These are phyloP conservation scores for Sialis fuliginosa DNA, from an alignment of 2,888 invertebrate genomes.

Conservation along the genomic window DNA sequence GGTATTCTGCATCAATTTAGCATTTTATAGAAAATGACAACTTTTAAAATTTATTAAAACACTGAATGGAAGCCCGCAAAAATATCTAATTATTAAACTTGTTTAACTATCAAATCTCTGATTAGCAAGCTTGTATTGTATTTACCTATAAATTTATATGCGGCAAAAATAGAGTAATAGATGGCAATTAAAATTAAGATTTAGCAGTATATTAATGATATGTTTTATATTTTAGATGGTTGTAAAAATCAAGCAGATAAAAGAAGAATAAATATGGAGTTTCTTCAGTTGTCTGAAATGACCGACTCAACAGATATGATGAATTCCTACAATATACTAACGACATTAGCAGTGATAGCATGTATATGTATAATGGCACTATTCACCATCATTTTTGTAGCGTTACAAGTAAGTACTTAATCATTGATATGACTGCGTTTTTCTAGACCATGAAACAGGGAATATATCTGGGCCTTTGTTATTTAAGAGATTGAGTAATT, in stretches of 20 bases:
- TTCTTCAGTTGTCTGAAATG: slow-evolving; percentile 17
- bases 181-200: too few species aligned
- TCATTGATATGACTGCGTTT: neutral
- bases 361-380: slow-evolving; percentile 51
- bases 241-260: slow-evolving; percentile 25
- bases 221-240: slow-evolving; percentile 16
- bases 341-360: slow-evolving; percentile 44
- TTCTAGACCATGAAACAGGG: neutral
- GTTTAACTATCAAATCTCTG: too few species aligned
- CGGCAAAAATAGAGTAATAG: too few species aligned
- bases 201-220: too few species aligned
- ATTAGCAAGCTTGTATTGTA: too few species aligned
- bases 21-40: too few species aligned
- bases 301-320: slow-evolving; percentile 24
- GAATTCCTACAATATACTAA: slow-evolving; percentile 41
- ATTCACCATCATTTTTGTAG: slow-evolving; percentile 50
- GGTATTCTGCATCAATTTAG: too few species aligned
- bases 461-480: too few species aligned
- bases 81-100: too few species aligned
- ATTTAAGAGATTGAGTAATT: neutral
- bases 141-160: too few species aligned
- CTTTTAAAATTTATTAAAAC: too few species aligned
- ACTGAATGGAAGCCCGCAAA: too few species aligned
- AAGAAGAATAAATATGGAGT: slow-evolving; percentile 24
- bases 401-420: slow-evolving; percentile 47